Conservation (phyloP, 2,797 vertebrate genomes). For the Pseudocheirus occidentalis region DNA sequence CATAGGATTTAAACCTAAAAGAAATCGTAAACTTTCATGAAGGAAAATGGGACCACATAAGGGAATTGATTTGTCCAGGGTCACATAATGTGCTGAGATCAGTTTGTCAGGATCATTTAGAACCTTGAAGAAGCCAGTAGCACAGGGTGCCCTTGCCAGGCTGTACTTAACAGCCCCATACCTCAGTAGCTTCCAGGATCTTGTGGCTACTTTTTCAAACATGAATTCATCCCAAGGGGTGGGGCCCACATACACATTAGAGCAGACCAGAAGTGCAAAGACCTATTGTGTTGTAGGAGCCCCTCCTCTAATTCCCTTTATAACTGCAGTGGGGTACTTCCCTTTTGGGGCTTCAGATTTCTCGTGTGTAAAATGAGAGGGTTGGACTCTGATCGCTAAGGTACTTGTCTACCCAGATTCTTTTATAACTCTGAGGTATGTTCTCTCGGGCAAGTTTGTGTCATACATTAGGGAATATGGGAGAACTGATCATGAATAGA, state of each 20-base stretch:
- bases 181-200: background rate
- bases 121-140: background rate
- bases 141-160: background rate
- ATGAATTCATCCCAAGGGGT: background rate
- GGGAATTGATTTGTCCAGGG: background rate
- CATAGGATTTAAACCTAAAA: background rate
- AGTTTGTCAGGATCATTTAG: background rate
- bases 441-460: background rate
- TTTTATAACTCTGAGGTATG: background rate
- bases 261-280: background rate
- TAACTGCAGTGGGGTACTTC: background rate
- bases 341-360: background rate
- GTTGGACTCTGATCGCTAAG: background rate
- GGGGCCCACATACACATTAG: background rate
- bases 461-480: background rate
- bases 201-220: background rate
- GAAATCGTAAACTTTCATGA: background rate
- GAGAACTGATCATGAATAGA: background rate
- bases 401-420: background rate
- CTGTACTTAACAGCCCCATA: background rate
- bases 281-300: background rate
- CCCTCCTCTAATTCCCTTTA: background rate
- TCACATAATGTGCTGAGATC: background rate
- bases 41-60: background rate
- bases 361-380: background rate